Percentiles rank a stretch among this genome's conserved stretches.
These are phyloP conservation scores for Holothuria glaberrima DNA, from an alignment of 35 echinoderm and acorn worm genomes.

Conservation along the genomic window DNA sequence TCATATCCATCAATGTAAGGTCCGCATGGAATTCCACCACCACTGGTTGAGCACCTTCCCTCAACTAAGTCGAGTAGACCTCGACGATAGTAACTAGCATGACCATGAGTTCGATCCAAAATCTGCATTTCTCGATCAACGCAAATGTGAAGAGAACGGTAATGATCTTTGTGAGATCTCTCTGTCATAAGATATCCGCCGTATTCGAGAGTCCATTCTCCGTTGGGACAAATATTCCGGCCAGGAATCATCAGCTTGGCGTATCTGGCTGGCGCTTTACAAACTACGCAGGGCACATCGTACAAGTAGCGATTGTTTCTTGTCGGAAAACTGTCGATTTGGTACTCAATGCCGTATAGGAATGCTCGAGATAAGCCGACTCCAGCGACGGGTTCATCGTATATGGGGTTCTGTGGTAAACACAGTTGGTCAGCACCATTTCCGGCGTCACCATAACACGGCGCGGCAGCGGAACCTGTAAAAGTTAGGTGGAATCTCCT, in stretches of 20 bases:
- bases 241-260: slow-evolving; percentile 62
- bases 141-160: slow-evolving; percentile 50
- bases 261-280: slow-evolving; percentile 21
- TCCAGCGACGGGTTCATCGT: too few species aligned
- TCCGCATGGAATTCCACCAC: too few species aligned
- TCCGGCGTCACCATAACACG: slow-evolving; percentile 30
- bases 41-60: too few species aligned
- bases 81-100: background rate
- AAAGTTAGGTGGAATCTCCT: too few species aligned
- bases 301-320: background rate
- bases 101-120: background rate
- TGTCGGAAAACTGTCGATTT: background rate
- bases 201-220: slow-evolving; percentile 68
- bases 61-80: too few species aligned
- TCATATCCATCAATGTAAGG: too few species aligned
- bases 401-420: slow-evolving; percentile 64
- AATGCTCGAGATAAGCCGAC: slow-evolving; percentile 2
- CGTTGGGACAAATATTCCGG: slow-evolving; percentile 53
- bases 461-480: slow-evolving; percentile 54
- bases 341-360: slow-evolving; percentile 55
- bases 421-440: slow-evolving; percentile 54
- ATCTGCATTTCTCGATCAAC: slow-evolving; percentile 24
- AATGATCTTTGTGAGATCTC: slow-evolving; percentile 29
- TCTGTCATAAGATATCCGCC: slow-evolving; percentile 57
- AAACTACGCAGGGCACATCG: slow-evolving; percentile 51